Percentiles rank a stretch among this genome's conserved stretches.
phyloP scores from a whole-genome alignment of 2,797 vertebrate genomes.

The Rhynchotus rufescens region DNA sequence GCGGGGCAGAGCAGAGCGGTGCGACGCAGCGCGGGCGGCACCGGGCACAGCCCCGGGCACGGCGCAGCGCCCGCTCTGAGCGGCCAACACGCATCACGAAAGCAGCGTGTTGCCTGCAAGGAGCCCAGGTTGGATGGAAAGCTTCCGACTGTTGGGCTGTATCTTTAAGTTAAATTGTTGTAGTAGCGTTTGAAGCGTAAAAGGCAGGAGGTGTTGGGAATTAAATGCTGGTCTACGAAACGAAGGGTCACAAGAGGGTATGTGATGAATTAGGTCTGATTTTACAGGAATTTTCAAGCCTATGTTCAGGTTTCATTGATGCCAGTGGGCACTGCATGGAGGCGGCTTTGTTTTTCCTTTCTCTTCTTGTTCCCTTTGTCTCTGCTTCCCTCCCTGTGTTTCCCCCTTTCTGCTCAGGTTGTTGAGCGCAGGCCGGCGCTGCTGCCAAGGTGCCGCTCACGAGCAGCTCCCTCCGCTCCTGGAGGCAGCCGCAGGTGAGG shows the following conservation, averaged over 20 bases:
- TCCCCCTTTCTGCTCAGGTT: background rate
- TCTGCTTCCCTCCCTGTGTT: background rate
- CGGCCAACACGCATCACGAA: rapidly evolving
- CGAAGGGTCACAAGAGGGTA: background rate
- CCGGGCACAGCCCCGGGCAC: rapidly evolving
- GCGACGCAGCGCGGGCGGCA: rapidly evolving
- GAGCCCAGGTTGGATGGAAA: background rate
- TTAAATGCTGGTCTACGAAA: background rate
- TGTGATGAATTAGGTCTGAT: background rate
- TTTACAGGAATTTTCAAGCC: background rate
- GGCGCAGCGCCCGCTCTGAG: no score
- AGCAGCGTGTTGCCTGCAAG: background rate
- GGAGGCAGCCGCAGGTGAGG: background rate
- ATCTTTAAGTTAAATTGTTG: background rate
- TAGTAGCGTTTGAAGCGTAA: background rate
- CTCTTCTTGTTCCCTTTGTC: rapidly evolving
- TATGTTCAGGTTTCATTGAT: background rate
- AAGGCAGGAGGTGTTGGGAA: background rate
- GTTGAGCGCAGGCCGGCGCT: rapidly evolving
- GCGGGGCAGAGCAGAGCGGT: background rate
- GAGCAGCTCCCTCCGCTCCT: background rate
- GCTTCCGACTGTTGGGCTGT: background rate
- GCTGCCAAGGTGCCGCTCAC: background rate
- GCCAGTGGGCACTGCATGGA: background rate
- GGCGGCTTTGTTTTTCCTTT: background rate